Conservation (phyloP, 1,140 invertebrate genomes). For the Cydia splendana region DNA sequence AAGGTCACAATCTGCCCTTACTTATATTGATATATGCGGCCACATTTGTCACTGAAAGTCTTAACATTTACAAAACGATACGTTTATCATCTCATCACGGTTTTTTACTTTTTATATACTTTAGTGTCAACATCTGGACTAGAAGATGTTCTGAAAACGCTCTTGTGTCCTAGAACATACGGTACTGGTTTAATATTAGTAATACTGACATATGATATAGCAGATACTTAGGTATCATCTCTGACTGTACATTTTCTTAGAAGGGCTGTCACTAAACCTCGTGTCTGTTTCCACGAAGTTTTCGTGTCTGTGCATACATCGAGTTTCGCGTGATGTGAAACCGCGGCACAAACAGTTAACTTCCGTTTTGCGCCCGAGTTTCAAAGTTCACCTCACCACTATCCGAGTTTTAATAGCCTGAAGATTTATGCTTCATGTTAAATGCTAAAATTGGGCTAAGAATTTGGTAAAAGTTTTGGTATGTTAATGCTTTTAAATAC, state of each 20-base stretch:
- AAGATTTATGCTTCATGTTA: slow-evolving; percentile 31
- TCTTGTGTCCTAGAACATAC: not conserved
- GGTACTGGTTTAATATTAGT: not conserved
- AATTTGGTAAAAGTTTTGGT: slow-evolving; percentile 27
- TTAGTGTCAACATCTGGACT: not conserved
- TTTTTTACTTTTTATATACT: slow-evolving; percentile 21
- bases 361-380: slow-evolving; percentile 20
- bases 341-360: slow-evolving; percentile 8
- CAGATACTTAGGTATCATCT: not conserved
- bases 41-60: slow-evolving; percentile 46
- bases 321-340: slow-evolving; percentile 21
- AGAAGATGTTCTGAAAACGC: not conserved
- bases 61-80: slow-evolving; percentile 48
- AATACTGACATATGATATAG: not conserved
- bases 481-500: slow-evolving; percentile 28
- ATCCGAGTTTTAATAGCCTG: slow-evolving; percentile 29
- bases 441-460: slow-evolving; percentile 29
- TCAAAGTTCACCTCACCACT: slow-evolving; percentile 31
- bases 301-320: not conserved
- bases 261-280: slow-evolving; percentile 6
- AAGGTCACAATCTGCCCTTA: slow-evolving; percentile 24
- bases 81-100: slow-evolving; percentile 47
- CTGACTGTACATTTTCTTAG: slow-evolving; percentile 7
- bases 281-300: slow-evolving; percentile 20
- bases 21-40: slow-evolving; percentile 25